Percentiles rank a stretch among this genome's conserved stretches.
Evolutionary conservation across 2,888 invertebrate species (phyloP).

Genomic region (Pseudanteris insignis): DNA sequence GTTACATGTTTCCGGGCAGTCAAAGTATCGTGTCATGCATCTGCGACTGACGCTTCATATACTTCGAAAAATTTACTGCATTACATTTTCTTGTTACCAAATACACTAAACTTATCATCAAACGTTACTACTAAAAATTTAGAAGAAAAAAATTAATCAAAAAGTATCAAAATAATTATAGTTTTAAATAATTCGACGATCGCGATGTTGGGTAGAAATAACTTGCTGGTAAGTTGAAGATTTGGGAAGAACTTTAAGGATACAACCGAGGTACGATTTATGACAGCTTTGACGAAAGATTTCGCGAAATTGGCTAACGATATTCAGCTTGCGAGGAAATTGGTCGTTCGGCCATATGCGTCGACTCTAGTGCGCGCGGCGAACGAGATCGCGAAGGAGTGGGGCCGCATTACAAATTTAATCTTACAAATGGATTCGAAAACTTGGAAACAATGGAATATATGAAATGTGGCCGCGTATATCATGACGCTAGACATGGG

Average conservation of each 20-base stretch:
- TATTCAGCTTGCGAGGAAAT: conserved; percentile 54
- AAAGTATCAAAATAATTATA: too few species aligned
- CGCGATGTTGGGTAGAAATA: too few species aligned
- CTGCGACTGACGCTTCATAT: conserved; percentile 27
- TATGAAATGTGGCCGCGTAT: conserved; percentile 66
- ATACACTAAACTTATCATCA: too few species aligned
- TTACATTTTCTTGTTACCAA: too few species aligned
- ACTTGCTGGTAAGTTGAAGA: too few species aligned
- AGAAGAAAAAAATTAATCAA: too few species aligned
- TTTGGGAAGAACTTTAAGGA: too few species aligned
- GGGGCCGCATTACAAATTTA: conserved; percentile 73
- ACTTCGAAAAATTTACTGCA: conserved; percentile 16
- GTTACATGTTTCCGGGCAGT: conserved; percentile 45
- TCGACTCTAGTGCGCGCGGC: conserved; percentile 54
- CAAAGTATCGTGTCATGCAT: conserved; percentile 40
- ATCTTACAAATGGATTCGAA: conserved; percentile 77
- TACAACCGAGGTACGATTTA: conserved; percentile 18
- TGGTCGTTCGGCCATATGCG: conserved; percentile 63
- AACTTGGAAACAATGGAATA: conserved; percentile 67
- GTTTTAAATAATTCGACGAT: too few species aligned
- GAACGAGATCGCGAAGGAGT: conserved; percentile 45
- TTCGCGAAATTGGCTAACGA: conserved; percentile 43
- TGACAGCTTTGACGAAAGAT: conserved; percentile 40
- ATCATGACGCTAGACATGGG: conserved; percentile 57
- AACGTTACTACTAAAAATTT: too few species aligned